Conservation (phyloP, 1,140 invertebrate genomes). For the Tetramorium alpestre region DNA sequence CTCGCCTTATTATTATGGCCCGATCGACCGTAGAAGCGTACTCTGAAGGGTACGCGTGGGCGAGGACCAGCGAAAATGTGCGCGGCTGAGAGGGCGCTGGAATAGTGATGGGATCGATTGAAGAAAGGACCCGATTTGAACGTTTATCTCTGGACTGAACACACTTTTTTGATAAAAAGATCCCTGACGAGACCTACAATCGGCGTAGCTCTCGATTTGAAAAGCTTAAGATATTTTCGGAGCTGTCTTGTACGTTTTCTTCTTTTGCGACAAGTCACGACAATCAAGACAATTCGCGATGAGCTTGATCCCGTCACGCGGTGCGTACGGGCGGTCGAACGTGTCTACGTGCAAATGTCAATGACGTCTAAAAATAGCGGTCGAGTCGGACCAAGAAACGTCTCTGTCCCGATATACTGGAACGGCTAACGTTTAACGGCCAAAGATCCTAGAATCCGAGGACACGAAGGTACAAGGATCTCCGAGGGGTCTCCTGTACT, state of each 20-base stretch:
- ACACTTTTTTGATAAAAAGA: neutral
- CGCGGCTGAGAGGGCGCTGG: conserved; percentile 26
- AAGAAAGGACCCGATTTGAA: conserved; percentile 9
- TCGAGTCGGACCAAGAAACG: conserved; percentile 27
- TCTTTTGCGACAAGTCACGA: neutral
- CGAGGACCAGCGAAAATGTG: conserved; percentile 57
- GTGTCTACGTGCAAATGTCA: conserved; percentile 77
- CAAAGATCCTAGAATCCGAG: conserved; percentile 27
- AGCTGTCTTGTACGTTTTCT: neutral
- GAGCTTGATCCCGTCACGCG: conserved; percentile 28
- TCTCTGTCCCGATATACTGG: conserved; percentile 59
- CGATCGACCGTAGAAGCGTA: conserved; percentile 68
- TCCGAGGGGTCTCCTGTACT: neutral
- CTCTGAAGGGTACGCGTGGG: conserved; percentile 75
- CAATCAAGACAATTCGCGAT: conserved; percentile 25
- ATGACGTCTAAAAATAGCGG: conserved; percentile 77
- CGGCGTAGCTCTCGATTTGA: neutral
- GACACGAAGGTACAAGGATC: conserved; percentile 2
- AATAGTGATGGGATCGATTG: conserved; percentile 33
- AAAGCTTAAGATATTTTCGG: neutral
- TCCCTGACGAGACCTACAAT: neutral
- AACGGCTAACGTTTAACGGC: conserved; percentile 43
- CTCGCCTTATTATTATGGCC: conserved; percentile 70
- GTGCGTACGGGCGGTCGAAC: conserved; percentile 42
- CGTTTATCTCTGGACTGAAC: neutral